Percentiles rank a stretch among this genome's conserved stretches.
These are phyloP conservation scores for Zoanthus sansibaricus DNA, from an alignment of 92 coral and sea anemone genomes.

Conservation along the genomic window DNA sequence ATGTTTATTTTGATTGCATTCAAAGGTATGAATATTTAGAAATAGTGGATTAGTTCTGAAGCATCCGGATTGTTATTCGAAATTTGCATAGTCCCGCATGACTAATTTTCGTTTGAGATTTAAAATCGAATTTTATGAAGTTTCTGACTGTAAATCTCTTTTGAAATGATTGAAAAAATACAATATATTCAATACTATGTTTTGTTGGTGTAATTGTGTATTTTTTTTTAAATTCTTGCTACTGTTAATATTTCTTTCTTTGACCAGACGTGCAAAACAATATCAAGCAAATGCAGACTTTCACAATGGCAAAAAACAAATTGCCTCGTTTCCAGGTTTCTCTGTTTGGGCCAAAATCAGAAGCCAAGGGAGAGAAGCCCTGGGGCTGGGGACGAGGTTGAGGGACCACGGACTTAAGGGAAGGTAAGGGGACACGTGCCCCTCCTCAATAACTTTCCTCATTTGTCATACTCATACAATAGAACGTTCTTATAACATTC, in stretches of 20 bases:
- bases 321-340: neutral
- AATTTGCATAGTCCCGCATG: neutral
- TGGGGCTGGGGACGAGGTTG: too few relatives aligned
- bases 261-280: constrained; percentile 2
- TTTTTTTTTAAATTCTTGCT: neutral
- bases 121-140: neutral
- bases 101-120: neutral
- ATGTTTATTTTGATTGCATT: neutral
- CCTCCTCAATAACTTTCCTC: too few relatives aligned
- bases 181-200: neutral
- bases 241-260: constrained; percentile 1
- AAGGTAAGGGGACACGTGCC: too few relatives aligned
- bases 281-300: neutral
- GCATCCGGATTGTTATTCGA: neutral
- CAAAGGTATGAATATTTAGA: too few relatives aligned
- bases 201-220: constrained; percentile 8
- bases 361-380: too few relatives aligned
- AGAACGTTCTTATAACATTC: too few relatives aligned
- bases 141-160: neutral
- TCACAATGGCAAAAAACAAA: neutral
- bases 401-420: too few relatives aligned
- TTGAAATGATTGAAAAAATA: constrained; percentile 9
- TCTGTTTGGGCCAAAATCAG: too few relatives aligned
- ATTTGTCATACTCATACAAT: too few relatives aligned
- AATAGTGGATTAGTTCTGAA: too few relatives aligned